Conservation (phyloP, 2,888 invertebrate genomes). For the Acanthosepion lycidas region DNA sequence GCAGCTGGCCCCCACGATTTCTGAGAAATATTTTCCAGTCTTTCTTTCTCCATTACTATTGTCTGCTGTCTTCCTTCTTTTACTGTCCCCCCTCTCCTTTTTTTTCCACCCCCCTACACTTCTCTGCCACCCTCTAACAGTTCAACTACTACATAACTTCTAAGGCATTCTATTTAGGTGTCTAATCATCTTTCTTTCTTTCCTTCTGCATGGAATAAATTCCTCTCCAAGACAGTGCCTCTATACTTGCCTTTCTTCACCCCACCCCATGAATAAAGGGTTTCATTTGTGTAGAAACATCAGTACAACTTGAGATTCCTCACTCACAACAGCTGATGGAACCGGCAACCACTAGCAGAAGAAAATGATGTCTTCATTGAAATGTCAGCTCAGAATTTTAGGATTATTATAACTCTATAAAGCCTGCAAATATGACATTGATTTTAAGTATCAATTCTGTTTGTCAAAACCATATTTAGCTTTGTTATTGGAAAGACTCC, state of each 20-base stretch:
- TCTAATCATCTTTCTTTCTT: background rate
- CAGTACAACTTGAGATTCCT: constrained; percentile 4
- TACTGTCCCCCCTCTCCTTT: background rate
- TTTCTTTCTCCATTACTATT: background rate
- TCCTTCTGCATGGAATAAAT: background rate
- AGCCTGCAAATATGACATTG: background rate
- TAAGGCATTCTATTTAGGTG: background rate
- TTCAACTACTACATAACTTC: background rate
- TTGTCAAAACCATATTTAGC: background rate
- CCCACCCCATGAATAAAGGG: background rate
- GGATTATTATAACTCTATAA: background rate
- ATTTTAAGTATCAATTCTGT: background rate
- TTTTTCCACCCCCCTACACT: background rate
- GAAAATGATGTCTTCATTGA: constrained; percentile 8
- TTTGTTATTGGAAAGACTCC: background rate
- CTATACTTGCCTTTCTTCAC: background rate
- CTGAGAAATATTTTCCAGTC: background rate
- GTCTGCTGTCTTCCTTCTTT: background rate
- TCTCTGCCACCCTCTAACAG: background rate
- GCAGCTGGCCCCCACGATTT: background rate
- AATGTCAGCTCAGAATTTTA: constrained; percentile 21
- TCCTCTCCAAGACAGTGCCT: background rate
- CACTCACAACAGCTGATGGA: constrained; percentile 6
- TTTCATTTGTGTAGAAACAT: background rate
- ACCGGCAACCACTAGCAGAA: constrained; percentile 5